Evolutionary conservation across 2,888 invertebrate species (phyloP).

Genomic region (Stenotaenia linearis): DNA sequence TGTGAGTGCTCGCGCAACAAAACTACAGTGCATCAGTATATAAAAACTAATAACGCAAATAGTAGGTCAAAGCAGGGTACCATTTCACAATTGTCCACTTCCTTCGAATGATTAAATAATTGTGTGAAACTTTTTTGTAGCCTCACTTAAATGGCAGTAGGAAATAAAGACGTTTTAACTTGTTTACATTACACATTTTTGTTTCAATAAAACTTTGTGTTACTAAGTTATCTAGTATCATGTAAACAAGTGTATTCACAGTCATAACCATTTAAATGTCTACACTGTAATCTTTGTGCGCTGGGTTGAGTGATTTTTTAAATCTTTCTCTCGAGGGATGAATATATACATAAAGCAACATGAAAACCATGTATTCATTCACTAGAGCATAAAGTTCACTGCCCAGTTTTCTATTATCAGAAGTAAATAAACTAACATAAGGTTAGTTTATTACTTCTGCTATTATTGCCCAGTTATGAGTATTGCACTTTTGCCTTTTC

Average conservation of each 20-base stretch:
- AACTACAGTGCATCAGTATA: background rate
- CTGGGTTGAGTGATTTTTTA: background rate
- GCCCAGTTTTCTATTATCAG: background rate
- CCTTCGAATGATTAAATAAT: background rate
- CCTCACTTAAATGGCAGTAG: background rate
- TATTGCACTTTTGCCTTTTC: background rate
- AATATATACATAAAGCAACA: background rate
- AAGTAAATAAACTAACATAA: too few relatives aligned
- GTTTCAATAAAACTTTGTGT: background rate
- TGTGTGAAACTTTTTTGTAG: background rate
- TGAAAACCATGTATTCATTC: background rate
- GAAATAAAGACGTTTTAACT: background rate
- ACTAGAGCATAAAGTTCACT: slow-evolving; percentile 11
- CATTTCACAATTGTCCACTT: background rate
- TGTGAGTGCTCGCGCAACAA: background rate
- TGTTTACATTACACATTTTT: background rate
- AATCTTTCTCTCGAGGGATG: background rate
- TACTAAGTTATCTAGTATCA: background rate
- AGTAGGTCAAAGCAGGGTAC: slow-evolving; percentile 1
- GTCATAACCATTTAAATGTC: background rate
- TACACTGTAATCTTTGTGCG: background rate
- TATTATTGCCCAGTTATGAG: background rate
- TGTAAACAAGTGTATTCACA: background rate
- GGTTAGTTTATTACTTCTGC: background rate
- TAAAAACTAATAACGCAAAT: background rate